Percentiles rank a stretch among this genome's conserved stretches.
Conservation (phyloP, 2,113 vertebrate species). For the Struthidea cinerea region DNA sequence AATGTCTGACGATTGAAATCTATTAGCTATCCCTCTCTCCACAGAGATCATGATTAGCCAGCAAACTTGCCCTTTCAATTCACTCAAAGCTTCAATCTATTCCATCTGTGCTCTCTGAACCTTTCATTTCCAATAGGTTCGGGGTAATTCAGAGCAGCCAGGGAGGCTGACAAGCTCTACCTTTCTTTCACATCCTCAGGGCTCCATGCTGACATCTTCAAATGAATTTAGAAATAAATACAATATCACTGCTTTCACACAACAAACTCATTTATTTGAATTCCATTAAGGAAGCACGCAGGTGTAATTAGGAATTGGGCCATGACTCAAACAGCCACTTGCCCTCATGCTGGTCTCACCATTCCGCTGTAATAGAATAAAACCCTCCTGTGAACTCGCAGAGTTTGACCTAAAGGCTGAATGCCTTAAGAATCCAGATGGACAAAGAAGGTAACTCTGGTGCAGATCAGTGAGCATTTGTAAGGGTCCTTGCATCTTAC, state of each 20-base stretch:
- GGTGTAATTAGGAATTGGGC: slow-evolving; percentile 18
- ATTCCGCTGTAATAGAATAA: not conserved
- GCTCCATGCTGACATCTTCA: slow-evolving; percentile 22
- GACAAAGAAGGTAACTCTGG: not conserved
- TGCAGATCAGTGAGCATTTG: not conserved
- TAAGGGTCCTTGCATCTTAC: not conserved
- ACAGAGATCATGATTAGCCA: not conserved
- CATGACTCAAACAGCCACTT: slow-evolving; percentile 14
- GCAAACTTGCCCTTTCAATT: slow-evolving; percentile 48
- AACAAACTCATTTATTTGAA: slow-evolving; percentile 36
- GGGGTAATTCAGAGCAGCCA: slow-evolving; percentile 31
- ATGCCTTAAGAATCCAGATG: not conserved
- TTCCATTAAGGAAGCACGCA: slow-evolving; percentile 42
- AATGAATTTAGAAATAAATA: slow-evolving; percentile 55
- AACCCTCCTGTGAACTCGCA: not conserved
- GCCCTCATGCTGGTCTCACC: not conserved
- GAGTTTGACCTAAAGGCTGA: not conserved
- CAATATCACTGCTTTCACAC: slow-evolving; percentile 1
- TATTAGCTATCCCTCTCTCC: not conserved
- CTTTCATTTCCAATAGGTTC: slow-evolving; percentile 54
- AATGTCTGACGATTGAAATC: not conserved
- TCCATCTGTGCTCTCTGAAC: slow-evolving; percentile 59
- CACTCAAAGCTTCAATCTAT: slow-evolving; percentile 37
- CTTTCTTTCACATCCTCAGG: not conserved
- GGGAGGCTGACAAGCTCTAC: not conserved